Evolutionary conservation across 1,140 invertebrate species (phyloP).

Genomic region (Doryteuthis pealeii): DNA sequence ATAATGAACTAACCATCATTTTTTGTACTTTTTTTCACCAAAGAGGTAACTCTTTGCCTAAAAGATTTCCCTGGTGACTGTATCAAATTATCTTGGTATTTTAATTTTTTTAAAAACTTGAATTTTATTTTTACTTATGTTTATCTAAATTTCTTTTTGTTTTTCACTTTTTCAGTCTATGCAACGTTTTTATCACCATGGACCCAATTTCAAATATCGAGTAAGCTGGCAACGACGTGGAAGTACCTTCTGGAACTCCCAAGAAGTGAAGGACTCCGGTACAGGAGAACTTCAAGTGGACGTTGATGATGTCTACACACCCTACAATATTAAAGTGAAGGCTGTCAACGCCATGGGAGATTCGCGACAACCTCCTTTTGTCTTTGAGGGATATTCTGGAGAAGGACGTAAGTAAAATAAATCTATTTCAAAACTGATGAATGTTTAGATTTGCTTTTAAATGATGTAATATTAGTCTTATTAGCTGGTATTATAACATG

Average conservation of each 20-base stretch:
- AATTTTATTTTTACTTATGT: too few relatives aligned
- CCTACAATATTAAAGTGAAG: constrained; percentile 87
- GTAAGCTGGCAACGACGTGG: constrained; percentile 70
- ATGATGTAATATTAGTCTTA: too few relatives aligned
- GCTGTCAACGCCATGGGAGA: constrained; percentile 89
- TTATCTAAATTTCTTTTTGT: too few relatives aligned
- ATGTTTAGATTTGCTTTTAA: background rate
- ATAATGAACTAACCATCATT: too few relatives aligned
- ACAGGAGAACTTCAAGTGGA: constrained; percentile 39
- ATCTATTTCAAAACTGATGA: background rate
- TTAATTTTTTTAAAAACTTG: too few relatives aligned
- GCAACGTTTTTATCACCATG: constrained; percentile 96
- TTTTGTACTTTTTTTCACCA: too few relatives aligned
- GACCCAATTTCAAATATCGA: constrained; percentile 87
- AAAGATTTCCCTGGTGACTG: too few relatives aligned
- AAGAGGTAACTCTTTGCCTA: too few relatives aligned
- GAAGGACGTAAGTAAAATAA: constrained; percentile 71
- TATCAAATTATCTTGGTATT: too few relatives aligned
- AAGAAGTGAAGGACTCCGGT: constrained; percentile 63
- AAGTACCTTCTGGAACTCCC: constrained; percentile 45
- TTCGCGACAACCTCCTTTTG: constrained; percentile 74
- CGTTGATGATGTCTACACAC: constrained; percentile 80
- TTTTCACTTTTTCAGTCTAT: constrained; percentile 70
- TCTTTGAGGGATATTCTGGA: constrained; percentile 87
- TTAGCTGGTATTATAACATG: too few relatives aligned